Conservation (phyloP, 2,888 invertebrate genomes). For the Drosophila kambysellisi region DNA sequence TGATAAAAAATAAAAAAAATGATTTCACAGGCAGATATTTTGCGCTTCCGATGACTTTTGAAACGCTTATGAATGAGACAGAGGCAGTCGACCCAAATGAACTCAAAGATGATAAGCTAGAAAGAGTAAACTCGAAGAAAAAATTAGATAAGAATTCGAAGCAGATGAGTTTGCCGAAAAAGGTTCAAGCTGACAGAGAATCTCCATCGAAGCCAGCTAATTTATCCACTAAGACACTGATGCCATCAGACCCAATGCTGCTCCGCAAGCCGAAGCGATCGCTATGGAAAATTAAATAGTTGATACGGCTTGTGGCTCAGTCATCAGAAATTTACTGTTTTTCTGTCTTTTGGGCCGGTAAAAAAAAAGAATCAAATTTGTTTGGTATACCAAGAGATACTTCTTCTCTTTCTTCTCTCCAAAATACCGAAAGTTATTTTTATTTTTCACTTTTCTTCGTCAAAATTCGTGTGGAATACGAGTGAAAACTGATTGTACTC, state of each 20-base stretch:
- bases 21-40: conserved; percentile 54
- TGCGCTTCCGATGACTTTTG: conserved; percentile 54
- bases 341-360: neutral
- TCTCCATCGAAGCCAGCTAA: neutral
- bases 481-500: neutral
- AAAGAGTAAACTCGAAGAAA: conserved; percentile 8
- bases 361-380: conserved; percentile 10
- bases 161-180: conserved; percentile 8
- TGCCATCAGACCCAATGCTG: conserved; percentile 7
- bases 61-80: conserved; percentile 41
- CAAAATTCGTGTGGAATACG: neutral
- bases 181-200: neutral
- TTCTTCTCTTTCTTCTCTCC: neutral
- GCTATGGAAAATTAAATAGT: conserved; percentile 20
- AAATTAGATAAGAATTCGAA: conserved; percentile 16
- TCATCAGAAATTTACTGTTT: conserved; percentile 46
- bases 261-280: conserved; percentile 35
- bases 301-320: neutral
- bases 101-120: neutral
- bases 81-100: neutral
- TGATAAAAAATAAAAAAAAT: neutral
- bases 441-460: neutral
- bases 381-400: neutral
- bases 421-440: neutral
- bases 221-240: conserved; percentile 39